Base-by-base conservation (phyloP, 2,888 invertebrate species). In the Anoplius nigerrimus region DNA sequence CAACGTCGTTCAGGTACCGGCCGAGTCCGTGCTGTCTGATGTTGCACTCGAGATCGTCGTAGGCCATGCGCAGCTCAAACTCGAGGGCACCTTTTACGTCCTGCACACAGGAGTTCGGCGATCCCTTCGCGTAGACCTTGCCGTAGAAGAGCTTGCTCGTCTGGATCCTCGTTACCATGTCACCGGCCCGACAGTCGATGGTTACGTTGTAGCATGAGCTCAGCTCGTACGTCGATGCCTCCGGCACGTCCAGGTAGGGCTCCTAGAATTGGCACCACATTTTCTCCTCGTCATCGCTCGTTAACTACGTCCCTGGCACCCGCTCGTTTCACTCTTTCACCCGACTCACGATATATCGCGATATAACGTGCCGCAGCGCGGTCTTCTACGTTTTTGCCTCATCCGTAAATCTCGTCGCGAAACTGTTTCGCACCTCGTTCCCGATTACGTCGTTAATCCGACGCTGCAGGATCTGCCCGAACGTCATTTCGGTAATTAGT, bases 151-250 rank as follows among this genome's bases (percentile, higher is more conserved):
- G 90, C 89, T 96, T 96, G 76, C 95, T 96, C 64, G 97, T 97
- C 89, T 95, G 95, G 85, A 97, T 97, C 78, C 94, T 93, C 45
- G 97, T 97, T 68, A 97, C 93, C 97, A 98, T 97, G 88, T 97
- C 97, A 62, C 96, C 95, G 27, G 96, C 93, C 64, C 96, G 93
- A 87, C 97, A 98, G 89, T 97, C 96, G 86, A 97, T 96, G 80
- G 95, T 95, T 56, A 97, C 97, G 89, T 97, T 97, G 92, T 97
- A 97, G 89, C 97, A 98, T 22, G 97, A 96, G 80, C 95, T 95
- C 77, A 97, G 90, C 90, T 97, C 97, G 90, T 96, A 97, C 15
- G 97, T 97, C 42, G 97, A 94, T 13, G 96, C 96, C 90, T 97
- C 97, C 24, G 96, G 95, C 43, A 97, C 96, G 88, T 96, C 95